Conservation (phyloP, 2,888 invertebrate species). For the Rhimphoctona megacephalus region DNA sequence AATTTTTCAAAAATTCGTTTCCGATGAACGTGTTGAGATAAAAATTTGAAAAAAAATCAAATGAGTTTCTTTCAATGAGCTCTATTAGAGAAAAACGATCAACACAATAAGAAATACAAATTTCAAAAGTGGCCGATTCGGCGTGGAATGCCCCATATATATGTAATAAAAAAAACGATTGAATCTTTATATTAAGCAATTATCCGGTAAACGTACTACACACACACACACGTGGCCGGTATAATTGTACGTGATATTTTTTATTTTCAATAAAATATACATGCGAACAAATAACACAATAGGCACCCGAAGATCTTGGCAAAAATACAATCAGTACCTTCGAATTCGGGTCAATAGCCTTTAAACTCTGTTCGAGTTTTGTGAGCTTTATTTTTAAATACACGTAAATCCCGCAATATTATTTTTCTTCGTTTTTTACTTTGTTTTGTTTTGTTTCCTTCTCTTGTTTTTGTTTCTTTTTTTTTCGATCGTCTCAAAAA, state of each 20-base stretch:
- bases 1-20: too few species aligned
- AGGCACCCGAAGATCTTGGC: conserved; percentile 50
- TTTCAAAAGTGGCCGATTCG: too few species aligned
- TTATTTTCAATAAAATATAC: conserved; percentile 46
- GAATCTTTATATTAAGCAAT: conserved; percentile 21
- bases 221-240: neutral
- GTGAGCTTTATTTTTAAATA: conserved; percentile 50
- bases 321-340: conserved; percentile 64
- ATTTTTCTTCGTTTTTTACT: conserved; percentile 27
- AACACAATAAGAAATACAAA: too few species aligned
- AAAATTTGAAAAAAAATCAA: too few species aligned
- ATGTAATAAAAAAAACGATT: conserved; percentile 16
- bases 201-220: conserved; percentile 20
- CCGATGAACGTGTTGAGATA: too few species aligned
- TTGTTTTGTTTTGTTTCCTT: neutral
- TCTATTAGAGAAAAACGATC: too few species aligned
- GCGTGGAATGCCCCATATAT: too few species aligned
- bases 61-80: too few species aligned
- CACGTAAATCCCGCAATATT: conserved; percentile 52
- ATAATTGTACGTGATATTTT: conserved; percentile 23
- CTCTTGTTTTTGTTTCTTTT: conserved; percentile 8
- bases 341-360: conserved; percentile 48
- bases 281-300: conserved; percentile 51
- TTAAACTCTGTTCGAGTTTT: conserved; percentile 50
- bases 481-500: conserved; percentile 18